Evolutionary conservation across 2,797 vertebrate genomes (phyloP), one percentile per base, ranked within the genome.

Genomic region (Darevskia nairensis): DNA sequence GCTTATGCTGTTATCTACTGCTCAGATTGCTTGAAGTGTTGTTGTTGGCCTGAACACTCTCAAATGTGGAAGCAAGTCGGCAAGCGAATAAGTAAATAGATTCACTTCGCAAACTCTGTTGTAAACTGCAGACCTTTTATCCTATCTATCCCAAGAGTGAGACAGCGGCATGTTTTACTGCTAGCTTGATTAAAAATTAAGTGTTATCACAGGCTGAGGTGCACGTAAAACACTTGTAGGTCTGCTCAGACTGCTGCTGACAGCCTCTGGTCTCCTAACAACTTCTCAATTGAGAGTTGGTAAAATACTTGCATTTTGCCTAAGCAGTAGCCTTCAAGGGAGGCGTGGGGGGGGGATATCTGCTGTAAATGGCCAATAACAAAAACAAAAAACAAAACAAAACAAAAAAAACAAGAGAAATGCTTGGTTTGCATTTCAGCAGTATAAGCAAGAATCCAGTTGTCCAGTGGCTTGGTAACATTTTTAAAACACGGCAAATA

Each of bases 401-500:
- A 50, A 13, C 11, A 50, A 50, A 50, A 50, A 50, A 50, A 41
- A 3, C 39, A 3, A 55, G 50, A 3, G 13, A 55, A 55, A 55
- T 55, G 13, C 50, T 55, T 88, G 82, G 78, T 88, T 87, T 84
- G 71, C 44, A 59, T 87, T 87, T 84, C 39, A 88, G 50, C 39
- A 88, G 64, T 46, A 15, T 71, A 85, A 78, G 79, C 39, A 88
- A 61, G 50, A 77, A 78, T 77, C 72, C 46, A 85, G 72, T 85
- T 71, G 80, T 82, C 61, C n/a, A 64, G 82, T 85, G 86, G 61
- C 79, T 46, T 78, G 61, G 61, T 85, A 85, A 81, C 82, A 61
- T n/a, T 77, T 61, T 75, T 77, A 82, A 88, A 80, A 88, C 82
- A 82, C 61, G 79, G 83, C 74, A 89, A 89, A 89, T 89, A 13